These are phyloP conservation scores for Microctenopoma lineatum DNA, from an alignment of 2,797 vertebrate species.

Conservation along the genomic window DNA sequence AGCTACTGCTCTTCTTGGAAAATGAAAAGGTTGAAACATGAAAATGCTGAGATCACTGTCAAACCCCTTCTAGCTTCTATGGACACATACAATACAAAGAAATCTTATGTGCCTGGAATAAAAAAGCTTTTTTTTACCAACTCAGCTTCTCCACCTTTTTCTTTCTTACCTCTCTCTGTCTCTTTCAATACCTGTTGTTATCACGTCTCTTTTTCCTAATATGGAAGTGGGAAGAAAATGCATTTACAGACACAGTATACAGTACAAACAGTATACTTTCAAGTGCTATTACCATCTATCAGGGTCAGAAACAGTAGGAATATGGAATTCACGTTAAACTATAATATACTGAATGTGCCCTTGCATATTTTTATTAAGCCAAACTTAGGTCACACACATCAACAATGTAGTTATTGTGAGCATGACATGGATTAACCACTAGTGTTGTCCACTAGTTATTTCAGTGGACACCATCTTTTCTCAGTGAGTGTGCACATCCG, in stretches of 20 bases:
- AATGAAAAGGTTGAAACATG: constrained; percentile 37
- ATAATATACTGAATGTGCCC: background rate
- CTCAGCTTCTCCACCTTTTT: background rate
- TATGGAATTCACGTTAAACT: background rate
- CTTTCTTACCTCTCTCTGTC: background rate
- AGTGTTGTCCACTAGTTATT: background rate
- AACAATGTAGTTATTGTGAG: background rate
- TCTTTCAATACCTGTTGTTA: background rate
- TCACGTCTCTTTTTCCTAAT: background rate
- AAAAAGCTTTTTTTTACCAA: constrained; percentile 33
- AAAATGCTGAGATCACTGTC: constrained; percentile 42
- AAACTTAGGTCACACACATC: background rate
- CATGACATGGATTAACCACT: background rate
- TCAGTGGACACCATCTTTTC: too few species aligned
- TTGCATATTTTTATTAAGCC: background rate
- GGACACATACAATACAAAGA: constrained; percentile 26
- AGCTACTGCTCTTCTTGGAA: constrained; percentile 7
- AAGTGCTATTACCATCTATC: background rate
- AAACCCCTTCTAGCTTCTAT: constrained; percentile 21
- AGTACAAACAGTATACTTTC: background rate
- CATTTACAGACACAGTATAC: background rate
- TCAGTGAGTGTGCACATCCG: too few species aligned
- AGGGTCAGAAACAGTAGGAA: background rate
- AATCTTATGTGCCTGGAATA: constrained; percentile 30
- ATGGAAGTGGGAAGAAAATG: background rate